These are phyloP conservation scores for Caradrina clavipalpis DNA, from an alignment of 2,888 invertebrate genomes.

Conservation along the genomic window DNA sequence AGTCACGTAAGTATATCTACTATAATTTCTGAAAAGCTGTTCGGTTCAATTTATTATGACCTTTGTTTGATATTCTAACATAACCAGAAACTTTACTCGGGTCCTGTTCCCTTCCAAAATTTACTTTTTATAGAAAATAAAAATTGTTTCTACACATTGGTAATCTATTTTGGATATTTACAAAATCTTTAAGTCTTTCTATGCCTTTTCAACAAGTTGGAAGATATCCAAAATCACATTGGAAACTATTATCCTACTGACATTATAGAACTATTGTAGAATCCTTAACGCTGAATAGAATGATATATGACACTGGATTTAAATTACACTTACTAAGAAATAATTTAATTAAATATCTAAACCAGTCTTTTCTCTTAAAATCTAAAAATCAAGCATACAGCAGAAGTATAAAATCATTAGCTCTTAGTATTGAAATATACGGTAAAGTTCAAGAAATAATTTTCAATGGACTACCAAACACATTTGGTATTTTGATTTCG, in stretches of 20 bases:
- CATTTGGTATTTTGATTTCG: slow-evolving; percentile 4
- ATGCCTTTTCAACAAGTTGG: slow-evolving; percentile 59
- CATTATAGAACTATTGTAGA: slow-evolving; percentile 30
- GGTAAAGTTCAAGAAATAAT: slow-evolving; percentile 12
- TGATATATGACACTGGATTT: slow-evolving; percentile 44
- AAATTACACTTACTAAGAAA: slow-evolving; percentile 60
- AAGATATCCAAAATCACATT: slow-evolving; percentile 52
- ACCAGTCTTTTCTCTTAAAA: slow-evolving; percentile 84
- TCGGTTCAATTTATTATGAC: slow-evolving; percentile 44
- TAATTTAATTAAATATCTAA: slow-evolving; percentile 82
- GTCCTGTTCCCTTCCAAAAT: neutral
- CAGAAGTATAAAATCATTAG: slow-evolving; percentile 44
- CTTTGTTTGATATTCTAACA: slow-evolving; percentile 37
- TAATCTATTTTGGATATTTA: slow-evolving; percentile 27
- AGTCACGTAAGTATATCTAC: slow-evolving; percentile 33
- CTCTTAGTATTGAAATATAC: slow-evolving; percentile 47
- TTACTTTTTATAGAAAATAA: slow-evolving; percentile 28
- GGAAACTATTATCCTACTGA: slow-evolving; percentile 31
- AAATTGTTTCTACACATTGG: slow-evolving; percentile 31
- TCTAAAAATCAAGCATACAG: slow-evolving; percentile 64
- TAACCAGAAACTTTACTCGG: slow-evolving; percentile 13
- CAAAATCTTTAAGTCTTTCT: slow-evolving; percentile 28
- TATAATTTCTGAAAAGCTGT: slow-evolving; percentile 38
- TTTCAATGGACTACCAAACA: slow-evolving; percentile 11
- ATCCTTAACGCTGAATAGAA: slow-evolving; percentile 43